Conservation (phyloP, 1,140 invertebrate species). For the Metaphire vulgaris region DNA sequence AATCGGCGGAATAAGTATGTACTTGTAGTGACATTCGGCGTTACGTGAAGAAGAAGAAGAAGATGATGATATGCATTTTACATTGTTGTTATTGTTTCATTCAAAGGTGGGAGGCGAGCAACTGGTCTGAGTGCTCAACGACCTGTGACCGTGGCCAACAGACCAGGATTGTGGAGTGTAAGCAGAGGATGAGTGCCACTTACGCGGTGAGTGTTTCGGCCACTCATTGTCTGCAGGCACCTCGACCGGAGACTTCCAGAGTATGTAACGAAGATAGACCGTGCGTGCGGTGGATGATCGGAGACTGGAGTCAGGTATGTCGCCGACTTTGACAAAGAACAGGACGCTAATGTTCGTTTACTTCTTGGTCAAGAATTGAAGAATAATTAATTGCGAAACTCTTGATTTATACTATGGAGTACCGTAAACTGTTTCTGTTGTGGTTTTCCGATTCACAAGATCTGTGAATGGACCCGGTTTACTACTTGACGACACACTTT, state of each 20-base stretch:
- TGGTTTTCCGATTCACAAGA: too few relatives aligned
- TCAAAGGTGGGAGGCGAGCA: slow-evolving; percentile 41
- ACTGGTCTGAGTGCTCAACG: slow-evolving; percentile 53
- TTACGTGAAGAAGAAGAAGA: too few relatives aligned
- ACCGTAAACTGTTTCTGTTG: too few relatives aligned
- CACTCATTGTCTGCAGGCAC: slow-evolving; percentile 51
- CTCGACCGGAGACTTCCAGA: slow-evolving; percentile 58
- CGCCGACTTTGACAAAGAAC: not conserved
- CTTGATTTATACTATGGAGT: too few relatives aligned
- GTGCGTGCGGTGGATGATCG: slow-evolving; percentile 65
- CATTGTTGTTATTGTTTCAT: too few relatives aligned
- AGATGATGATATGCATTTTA: too few relatives aligned
- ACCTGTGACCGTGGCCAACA: slow-evolving; percentile 56
- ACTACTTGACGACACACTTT: too few relatives aligned
- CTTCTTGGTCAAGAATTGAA: too few relatives aligned
- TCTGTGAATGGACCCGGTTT: too few relatives aligned
- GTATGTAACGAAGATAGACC: slow-evolving; percentile 59
- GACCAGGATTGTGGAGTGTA: slow-evolving; percentile 50
- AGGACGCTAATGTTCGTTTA: not conserved
- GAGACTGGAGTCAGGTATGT: slow-evolving; percentile 61
- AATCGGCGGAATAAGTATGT: too few relatives aligned
- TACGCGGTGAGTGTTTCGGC: slow-evolving; percentile 35
- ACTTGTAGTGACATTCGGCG: too few relatives aligned
- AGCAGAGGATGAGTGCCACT: slow-evolving; percentile 36
- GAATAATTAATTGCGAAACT: too few relatives aligned